These are phyloP conservation scores for Mesitornis unicolor DNA, from an alignment of 2,113 vertebrate species.

Conservation along the genomic window DNA sequence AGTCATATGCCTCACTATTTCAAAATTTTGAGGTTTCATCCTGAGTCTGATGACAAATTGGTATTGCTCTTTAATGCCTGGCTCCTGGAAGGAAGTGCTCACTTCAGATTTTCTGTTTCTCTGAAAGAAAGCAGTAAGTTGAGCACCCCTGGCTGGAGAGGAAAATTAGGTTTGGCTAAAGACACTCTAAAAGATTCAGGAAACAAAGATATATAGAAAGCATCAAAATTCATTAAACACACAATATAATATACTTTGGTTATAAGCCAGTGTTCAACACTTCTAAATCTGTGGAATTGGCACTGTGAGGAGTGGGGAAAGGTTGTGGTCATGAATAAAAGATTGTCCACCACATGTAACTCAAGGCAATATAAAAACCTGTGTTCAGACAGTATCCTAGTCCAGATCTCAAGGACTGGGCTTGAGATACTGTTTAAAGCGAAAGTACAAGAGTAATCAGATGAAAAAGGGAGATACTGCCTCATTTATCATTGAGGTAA, in stretches of 20 bases:
- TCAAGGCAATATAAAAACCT: neutral
- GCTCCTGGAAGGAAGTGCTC: neutral
- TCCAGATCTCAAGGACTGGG: neutral
- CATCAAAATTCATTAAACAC: neutral
- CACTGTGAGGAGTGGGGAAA: neutral
- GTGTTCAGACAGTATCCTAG: neutral
- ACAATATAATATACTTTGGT: neutral
- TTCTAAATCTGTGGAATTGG: neutral
- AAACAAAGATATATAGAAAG: neutral
- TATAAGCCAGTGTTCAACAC: neutral
- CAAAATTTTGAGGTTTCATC: neutral
- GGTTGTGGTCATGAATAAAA: neutral
- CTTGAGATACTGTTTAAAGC: neutral
- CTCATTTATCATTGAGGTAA: neutral
- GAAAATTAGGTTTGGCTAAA: neutral
- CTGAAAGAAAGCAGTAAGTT: neutral
- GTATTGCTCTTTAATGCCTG: neutral
- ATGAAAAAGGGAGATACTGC: neutral
- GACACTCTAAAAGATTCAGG: neutral
- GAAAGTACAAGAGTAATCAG: neutral
- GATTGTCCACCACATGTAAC: neutral
- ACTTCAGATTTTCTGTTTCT: neutral
- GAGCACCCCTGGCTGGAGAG: neutral
- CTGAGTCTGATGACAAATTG: neutral
- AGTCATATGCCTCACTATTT: neutral